phyloP scores from a whole-genome alignment of 2,113 vertebrate species.

The Xenotilapia longispinis region DNA sequence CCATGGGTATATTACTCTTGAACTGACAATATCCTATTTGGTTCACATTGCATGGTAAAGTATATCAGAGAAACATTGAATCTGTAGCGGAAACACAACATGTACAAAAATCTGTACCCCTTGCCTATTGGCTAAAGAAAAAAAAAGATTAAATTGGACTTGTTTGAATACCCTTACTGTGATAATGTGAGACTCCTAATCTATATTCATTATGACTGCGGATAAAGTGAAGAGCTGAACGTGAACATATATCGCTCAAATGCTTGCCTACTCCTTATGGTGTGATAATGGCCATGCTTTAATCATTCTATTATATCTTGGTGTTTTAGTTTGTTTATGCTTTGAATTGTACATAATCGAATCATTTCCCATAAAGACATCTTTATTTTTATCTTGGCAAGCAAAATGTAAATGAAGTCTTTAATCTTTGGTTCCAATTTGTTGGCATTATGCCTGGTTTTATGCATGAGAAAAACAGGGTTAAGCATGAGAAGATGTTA shows the following conservation, averaged over 20 bases:
- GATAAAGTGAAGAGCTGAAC: slow-evolving; percentile 8
- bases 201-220: slow-evolving; percentile 12
- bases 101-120: not conserved
- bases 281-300: slow-evolving; percentile 62
- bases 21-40: slow-evolving; percentile 30
- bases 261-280: slow-evolving; percentile 36
- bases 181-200: not conserved
- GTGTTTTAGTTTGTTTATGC: slow-evolving; percentile 46
- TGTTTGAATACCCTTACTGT: slow-evolving; percentile 15
- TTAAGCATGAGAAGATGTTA: slow-evolving; percentile 33
- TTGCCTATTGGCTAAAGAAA: not conserved
- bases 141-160: not conserved
- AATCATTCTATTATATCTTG: slow-evolving; percentile 40
- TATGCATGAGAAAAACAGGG: slow-evolving; percentile 61
- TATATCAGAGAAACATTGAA: slow-evolving; percentile 38
- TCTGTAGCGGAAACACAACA: not conserved
- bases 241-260: slow-evolving; percentile 5
- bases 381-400: slow-evolving; percentile 65
- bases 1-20: slow-evolving; percentile 16
- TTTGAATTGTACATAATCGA: slow-evolving; percentile 62
- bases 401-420: slow-evolving; percentile 34
- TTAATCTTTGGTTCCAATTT: slow-evolving; percentile 37
- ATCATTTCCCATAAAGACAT: slow-evolving; percentile 59
- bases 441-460: slow-evolving; percentile 42
- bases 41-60: slow-evolving; percentile 52